phyloP scores from a whole-genome alignment of 2,797 vertebrate species.

The Onychomys arenicola region DNA sequence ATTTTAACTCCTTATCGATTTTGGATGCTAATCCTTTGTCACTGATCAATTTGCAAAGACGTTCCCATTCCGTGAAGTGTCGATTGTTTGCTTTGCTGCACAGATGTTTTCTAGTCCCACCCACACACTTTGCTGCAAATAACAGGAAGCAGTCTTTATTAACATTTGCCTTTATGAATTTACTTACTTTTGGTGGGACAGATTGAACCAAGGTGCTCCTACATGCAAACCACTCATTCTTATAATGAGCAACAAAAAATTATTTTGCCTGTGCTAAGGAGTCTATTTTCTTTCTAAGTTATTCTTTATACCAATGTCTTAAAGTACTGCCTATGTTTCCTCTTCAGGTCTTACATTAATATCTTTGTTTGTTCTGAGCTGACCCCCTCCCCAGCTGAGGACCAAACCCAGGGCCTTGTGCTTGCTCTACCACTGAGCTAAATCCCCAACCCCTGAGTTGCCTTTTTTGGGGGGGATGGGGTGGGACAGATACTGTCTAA shows the following conservation, averaged over 20 bases:
- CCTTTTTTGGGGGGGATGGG: no score
- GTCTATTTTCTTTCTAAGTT: not conserved
- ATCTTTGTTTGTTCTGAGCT: not conserved
- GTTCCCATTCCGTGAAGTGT: not conserved
- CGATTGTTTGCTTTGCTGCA: not conserved
- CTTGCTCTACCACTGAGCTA: no score
- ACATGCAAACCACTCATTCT: not conserved
- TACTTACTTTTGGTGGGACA: not conserved
- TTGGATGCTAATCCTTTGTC: not conserved
- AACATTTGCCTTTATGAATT: not conserved
- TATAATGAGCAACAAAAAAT: not conserved
- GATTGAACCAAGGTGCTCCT: not conserved
- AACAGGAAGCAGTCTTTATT: not conserved
- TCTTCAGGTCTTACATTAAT: not conserved
- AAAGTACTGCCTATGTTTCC: not conserved
- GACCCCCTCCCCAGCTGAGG: no score
- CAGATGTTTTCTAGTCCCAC: not conserved
- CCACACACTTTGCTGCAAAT: not conserved
- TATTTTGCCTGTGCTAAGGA: not conserved
- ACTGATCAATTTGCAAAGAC: not conserved
- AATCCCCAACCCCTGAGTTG: no score
- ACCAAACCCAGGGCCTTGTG: no score
- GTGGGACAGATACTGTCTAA: not conserved
- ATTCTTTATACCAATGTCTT: not conserved
- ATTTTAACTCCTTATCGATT: not conserved